Evolutionary conservation across 2,113 vertebrate species (phyloP).

Genomic region (Nanorana parkeri): DNA sequence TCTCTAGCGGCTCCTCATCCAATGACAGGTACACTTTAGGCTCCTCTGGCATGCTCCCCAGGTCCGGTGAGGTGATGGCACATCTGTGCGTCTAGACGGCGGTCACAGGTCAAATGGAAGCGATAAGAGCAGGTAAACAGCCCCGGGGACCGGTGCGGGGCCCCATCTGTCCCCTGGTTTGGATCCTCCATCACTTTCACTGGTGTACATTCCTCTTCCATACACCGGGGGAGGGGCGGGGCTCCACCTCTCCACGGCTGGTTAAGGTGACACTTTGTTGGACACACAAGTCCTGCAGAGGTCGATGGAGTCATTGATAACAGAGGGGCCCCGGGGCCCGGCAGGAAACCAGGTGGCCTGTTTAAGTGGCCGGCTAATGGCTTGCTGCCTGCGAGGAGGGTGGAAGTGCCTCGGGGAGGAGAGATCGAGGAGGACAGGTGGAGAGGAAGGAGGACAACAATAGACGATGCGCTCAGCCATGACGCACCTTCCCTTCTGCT

Average conservation of each 20-base stretch:
- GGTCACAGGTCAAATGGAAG: not conserved
- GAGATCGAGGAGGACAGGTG: conserved; percentile 67
- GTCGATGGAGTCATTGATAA: conserved; percentile 69
- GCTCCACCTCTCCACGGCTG: not conserved
- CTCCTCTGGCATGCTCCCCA: too few species aligned
- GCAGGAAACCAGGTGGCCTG: not conserved
- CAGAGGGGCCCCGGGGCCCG: conserved; percentile 63
- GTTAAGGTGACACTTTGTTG: not conserved
- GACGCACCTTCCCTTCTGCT: conserved; percentile 30
- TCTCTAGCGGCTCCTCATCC: too few species aligned
- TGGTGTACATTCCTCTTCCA: not conserved
- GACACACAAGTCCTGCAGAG: conserved; percentile 62
- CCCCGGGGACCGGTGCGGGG: not conserved
- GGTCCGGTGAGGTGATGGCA: too few species aligned
- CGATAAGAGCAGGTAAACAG: conserved; percentile 5
- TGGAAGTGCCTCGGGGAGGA: not conserved
- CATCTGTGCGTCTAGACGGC: conserved; percentile 27
- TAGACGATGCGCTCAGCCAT: not conserved
- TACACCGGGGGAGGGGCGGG: not conserved
- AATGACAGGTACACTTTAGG: too few species aligned
- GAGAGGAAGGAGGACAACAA: conserved; percentile 36
- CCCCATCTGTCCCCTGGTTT: not conserved
- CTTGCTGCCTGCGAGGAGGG: conserved; percentile 65
- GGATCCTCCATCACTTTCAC: not conserved
- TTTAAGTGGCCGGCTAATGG: conserved; percentile 61